These are phyloP conservation scores for Phaetusa simplex DNA, from an alignment of 2,113 vertebrate species.

Conservation along the genomic window DNA sequence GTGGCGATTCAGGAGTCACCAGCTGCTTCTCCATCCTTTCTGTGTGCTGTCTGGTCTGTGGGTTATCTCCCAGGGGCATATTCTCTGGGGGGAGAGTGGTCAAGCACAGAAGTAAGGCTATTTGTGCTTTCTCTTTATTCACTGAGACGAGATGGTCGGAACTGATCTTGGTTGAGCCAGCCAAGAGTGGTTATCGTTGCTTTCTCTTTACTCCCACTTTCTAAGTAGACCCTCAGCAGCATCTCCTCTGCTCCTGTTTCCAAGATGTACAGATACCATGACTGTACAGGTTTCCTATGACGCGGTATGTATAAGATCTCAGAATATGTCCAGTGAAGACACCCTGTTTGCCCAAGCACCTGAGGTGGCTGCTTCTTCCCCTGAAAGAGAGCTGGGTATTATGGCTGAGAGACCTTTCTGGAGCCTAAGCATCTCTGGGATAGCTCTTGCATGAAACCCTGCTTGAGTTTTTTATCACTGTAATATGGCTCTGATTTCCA, in stretches of 20 bases:
- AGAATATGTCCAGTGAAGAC: not conserved
- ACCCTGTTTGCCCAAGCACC: not conserved
- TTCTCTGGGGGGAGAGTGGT: not conserved
- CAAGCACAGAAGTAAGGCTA: not conserved
- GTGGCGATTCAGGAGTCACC: not conserved
- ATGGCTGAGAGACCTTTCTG: not conserved
- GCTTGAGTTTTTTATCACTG: not conserved
- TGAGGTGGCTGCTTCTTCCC: not conserved
- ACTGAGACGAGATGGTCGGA: not conserved
- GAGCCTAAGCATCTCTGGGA: no score
- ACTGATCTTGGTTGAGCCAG: not conserved
- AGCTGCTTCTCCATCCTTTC: not conserved
- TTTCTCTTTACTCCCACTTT: not conserved
- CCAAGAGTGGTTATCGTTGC: not conserved
- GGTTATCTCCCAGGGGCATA: fast-evolving
- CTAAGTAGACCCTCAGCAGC: not conserved
- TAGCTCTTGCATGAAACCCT: not conserved
- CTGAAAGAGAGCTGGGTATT: not conserved
- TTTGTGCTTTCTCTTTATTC: not conserved
- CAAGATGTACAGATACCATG: not conserved
- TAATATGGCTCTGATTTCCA: not conserved
- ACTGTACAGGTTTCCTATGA: not conserved
- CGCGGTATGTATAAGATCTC: not conserved
- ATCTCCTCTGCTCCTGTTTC: not conserved
- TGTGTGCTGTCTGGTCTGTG: not conserved